phyloP scores from a whole-genome alignment of 2,797 vertebrate genomes.

The Pangasius mekongensis region DNA sequence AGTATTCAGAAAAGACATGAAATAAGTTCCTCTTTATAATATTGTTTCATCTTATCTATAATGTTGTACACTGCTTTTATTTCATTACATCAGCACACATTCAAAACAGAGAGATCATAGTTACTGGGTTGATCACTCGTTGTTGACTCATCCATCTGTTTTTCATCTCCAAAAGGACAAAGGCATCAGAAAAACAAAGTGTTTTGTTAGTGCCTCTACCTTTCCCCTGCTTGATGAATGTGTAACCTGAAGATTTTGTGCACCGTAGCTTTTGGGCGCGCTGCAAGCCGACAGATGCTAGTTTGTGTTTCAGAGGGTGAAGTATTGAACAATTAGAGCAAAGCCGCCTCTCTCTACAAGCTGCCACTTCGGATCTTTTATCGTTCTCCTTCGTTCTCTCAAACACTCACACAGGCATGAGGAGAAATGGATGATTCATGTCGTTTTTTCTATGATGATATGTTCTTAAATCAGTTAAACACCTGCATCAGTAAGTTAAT shows the following conservation, averaged over 20 bases:
- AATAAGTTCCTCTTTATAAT: not conserved
- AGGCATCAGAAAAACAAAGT: conserved; percentile 18
- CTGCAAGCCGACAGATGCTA: conserved; percentile 29
- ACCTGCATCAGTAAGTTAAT: not conserved
- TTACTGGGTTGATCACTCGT: not conserved
- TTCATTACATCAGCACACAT: conserved; percentile 13
- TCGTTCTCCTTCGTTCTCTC: not conserved
- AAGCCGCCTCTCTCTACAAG: conserved; percentile 11
- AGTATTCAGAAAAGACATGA: not conserved
- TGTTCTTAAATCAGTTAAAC: not conserved
- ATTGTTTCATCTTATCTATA: not conserved
- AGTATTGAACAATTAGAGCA: conserved; percentile 50
- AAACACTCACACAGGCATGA: not conserved
- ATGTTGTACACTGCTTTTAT: not conserved
- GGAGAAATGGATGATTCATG: not conserved
- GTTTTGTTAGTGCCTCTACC: conserved; percentile 22
- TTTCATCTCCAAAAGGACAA: conserved; percentile 37
- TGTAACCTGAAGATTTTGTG: conserved; percentile 32
- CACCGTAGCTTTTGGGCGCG: conserved; percentile 25
- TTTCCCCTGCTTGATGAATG: conserved; percentile 42
- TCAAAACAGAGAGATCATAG: conserved; percentile 7
- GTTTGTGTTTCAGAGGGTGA: conserved; percentile 46
- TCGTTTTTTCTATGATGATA: not conserved
- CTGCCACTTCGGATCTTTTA: conserved; percentile 22
- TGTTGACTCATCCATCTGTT: conserved; percentile 31